These are phyloP conservation scores for Anser cygnoides DNA, from an alignment of 2,113 vertebrate species.

Conservation along the genomic window DNA sequence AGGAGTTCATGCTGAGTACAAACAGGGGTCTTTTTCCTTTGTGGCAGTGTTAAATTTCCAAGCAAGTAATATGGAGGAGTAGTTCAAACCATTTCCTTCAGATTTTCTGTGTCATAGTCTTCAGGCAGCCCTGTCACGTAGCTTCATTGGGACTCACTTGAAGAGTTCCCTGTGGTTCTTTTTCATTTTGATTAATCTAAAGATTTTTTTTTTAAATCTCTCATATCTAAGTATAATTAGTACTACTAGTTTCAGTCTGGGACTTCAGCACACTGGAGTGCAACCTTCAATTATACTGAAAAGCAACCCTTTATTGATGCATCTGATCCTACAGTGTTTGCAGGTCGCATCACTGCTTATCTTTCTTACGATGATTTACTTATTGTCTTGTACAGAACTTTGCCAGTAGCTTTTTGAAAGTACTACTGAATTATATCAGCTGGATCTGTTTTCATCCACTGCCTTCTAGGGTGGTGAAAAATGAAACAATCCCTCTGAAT, in stretches of 20 bases:
- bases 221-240: background rate
- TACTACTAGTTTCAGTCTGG: background rate
- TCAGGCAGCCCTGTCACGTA: background rate
- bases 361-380: background rate
- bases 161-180: background rate
- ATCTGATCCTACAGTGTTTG: background rate
- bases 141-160: background rate
- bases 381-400: background rate
- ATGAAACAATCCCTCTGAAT: fast-evolving
- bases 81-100: background rate
- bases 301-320: background rate
- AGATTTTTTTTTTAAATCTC: background rate
- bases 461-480: background rate
- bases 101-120: background rate
- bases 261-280: background rate
- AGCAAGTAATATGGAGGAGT: background rate
- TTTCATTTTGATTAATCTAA: background rate
- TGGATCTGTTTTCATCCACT: background rate
- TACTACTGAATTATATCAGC: background rate
- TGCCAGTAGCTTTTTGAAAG: background rate
- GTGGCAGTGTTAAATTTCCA: background rate
- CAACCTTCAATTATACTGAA: background rate
- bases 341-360: background rate
- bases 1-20: background rate
- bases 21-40: fast-evolving